Percentiles rank a stretch among this genome's conserved stretches.
Evolutionary conservation across 2,113 vertebrate genomes (phyloP).

Genomic region (Crotalus horridus): DNA sequence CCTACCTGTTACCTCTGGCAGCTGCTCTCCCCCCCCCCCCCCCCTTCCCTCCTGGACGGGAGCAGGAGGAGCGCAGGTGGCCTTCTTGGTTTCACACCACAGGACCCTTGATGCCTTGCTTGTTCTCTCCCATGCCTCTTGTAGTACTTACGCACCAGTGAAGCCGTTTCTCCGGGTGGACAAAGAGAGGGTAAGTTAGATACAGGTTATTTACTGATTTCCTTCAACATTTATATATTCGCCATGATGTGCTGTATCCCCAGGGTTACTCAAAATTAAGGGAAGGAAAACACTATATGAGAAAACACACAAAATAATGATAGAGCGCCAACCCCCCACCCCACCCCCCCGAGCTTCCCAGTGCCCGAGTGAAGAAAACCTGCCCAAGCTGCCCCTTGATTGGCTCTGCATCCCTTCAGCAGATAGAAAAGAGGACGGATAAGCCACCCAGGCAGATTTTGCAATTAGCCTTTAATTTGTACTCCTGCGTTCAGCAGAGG

Average conservation of each 20-base stretch:
- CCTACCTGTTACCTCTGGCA: background rate
- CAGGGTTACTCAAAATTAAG: background rate
- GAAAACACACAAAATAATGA: background rate
- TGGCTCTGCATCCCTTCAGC: background rate
- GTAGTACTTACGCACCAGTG: conserved; percentile 93
- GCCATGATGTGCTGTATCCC: background rate
- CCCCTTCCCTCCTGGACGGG: background rate
- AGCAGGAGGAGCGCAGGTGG: background rate
- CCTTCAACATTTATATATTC: background rate
- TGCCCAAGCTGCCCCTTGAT: background rate
- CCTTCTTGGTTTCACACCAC: background rate
- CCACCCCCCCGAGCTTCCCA: background rate
- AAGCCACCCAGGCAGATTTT: background rate
- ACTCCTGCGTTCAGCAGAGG: background rate
- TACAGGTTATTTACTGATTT: background rate
- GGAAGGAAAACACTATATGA: background rate
- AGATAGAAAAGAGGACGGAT: background rate
- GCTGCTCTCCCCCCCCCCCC: background rate
- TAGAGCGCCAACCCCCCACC: background rate
- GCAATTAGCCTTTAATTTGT: background rate
- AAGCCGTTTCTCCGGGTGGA: conserved; percentile 98
- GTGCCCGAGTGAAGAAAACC: background rate
- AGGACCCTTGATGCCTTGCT: background rate
- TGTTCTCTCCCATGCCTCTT: conserved; percentile 6
- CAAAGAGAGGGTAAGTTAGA: conserved; percentile 88